Evolutionary conservation across 1,140 invertebrate species (phyloP), one percentile per base, ranked within the genome.

Genomic region (Theocolax elegans): DNA sequence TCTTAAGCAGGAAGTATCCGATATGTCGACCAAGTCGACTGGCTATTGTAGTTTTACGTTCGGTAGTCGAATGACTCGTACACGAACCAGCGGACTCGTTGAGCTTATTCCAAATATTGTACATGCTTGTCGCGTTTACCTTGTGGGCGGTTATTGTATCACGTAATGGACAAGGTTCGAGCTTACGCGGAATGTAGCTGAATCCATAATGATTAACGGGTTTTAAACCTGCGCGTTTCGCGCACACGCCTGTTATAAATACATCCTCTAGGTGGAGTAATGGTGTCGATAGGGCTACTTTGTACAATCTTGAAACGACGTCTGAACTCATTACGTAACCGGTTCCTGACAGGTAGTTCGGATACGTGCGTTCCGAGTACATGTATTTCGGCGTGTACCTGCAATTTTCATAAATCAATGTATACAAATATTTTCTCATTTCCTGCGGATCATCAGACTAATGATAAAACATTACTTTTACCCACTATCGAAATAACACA

Each of bases 191-290:
- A 19, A 84, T 71, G 75, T 90, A 91, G 67, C 88, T 89, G 71
- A 91, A 91, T 12, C 87, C 89, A n/a, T 85, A 79, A 79, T 90
- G 86, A 80, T 89, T 87, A 2, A 82, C 75, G 2, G 89, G 89
- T 40, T 78, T 82, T 8, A 90, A 76, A 58, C 85, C 84, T 8
- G 87, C 87, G 46, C 77, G 76, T 53, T 80, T 83, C 1, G 88
- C 87, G 71, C 88, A 88, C 40, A 90, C 77, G 31, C 94, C 95
- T 7, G 94, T 96, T 15, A 96, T 89, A 79, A 92, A 97, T 53
- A 96, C 91, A 79, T 96, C 95, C 80, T 97, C 95, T 21, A 95
- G 80, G 78, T 95, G 92, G 71, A 95, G 89, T 38, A 94, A 85
- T 8, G 90, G 89, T 12, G 91, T 93, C 46, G 83, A 82, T 1